Evolutionary conservation across 2,113 vertebrate species (phyloP), one percentile per base, ranked within the genome.

Genomic region (Alethe diademata): DNA sequence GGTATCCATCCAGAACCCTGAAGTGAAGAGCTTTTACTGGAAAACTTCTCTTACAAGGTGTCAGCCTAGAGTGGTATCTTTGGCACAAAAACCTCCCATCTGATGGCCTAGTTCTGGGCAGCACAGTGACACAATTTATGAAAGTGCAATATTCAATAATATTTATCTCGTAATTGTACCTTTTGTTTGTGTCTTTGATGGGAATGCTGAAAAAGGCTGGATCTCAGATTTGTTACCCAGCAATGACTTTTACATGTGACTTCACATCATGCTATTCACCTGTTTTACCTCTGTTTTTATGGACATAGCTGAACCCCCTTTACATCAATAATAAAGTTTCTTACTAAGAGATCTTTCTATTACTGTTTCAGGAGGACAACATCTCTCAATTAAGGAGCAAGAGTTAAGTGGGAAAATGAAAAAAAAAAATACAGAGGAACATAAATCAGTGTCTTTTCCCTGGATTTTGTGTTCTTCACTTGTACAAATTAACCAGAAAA

Each of bases 391-490:
- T 36, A 66, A 56, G 67, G n/a, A 70, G 12, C 14, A 67, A 66
- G 12, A 53, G 1, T 69, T 74, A 25, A 5, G 3, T 25, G 15
- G 4, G 14, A 2, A 40, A 92, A 31, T 1, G 40, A 40, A 40
- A 7, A 28, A 43, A 62, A 33, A 56, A 67, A 42, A n/a, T 6
- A 18, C 3, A 64, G 8, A 48, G 26, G 65, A 69, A 43, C 13
- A 60, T 76, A 43, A 48, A 80, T 51, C 57, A 67, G 18, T 47
- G 33, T 40, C 28, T 86, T 97, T 95, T 84, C 47, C 53, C 83
- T 66, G 18, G 72, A 53, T 86, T 76, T 94, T 95, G 35, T 57
- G 16, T 53, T 90, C 95, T 92, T 88, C n/a, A 57, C 91, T 96
- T 96, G 81, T 90, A 75, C 64, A 93, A 76, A 66, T 50, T 24